Evolutionary conservation across 35 echinoderm and acorn worm species (phyloP).

Genomic region (Eucidaris tribuloides): DNA sequence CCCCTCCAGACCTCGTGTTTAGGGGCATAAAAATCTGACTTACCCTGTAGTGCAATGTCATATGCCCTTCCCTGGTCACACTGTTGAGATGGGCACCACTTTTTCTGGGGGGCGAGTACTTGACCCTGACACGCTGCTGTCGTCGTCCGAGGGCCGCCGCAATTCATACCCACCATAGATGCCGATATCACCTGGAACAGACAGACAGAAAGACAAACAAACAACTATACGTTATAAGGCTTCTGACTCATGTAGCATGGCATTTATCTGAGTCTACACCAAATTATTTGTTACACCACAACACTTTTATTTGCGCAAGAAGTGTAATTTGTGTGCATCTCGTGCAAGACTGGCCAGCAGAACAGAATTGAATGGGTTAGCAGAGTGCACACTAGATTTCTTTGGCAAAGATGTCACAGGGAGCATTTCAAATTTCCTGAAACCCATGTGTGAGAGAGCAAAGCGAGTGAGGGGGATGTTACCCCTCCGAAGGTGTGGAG

Average conservation of each 20-base stretch:
- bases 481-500: too few species aligned
- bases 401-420: too few species aligned
- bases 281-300: neutral
- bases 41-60: too few species aligned
- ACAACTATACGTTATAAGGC: too few species aligned
- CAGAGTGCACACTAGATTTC: too few species aligned
- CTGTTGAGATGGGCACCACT: conserved; percentile 1
- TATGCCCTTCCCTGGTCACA: too few species aligned
- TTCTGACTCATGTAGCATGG: neutral
- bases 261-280: neutral
- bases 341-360: neutral
- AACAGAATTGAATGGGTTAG: neutral
- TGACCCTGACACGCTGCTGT: neutral
- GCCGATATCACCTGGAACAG: conserved; percentile 1
- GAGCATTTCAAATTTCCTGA: too few species aligned
- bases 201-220: neutral
- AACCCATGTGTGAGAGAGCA: too few species aligned
- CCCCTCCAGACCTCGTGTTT: too few species aligned
- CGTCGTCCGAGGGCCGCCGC: neutral
- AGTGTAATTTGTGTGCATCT: neutral
- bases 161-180: conserved; percentile 14
- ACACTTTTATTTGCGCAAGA: neutral
- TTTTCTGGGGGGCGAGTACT: neutral
- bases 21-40: too few species aligned
- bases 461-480: too few species aligned